A percentile compares a stretch with the other conserved stretches of the same genome.
These are phyloP conservation scores for Heliconius hortense DNA, from an alignment of 2,888 invertebrate genomes.

Conservation along the genomic window DNA sequence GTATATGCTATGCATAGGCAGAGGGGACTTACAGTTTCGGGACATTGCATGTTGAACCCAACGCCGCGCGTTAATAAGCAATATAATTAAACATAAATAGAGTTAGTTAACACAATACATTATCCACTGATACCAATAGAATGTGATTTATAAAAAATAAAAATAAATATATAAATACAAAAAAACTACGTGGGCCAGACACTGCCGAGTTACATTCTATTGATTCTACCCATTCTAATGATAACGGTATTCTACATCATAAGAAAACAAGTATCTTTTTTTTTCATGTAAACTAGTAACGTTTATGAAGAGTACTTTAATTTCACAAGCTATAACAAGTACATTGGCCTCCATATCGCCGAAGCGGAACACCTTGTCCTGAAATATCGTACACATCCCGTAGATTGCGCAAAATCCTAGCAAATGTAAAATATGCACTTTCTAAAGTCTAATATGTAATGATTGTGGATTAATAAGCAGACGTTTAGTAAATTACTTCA, in stretches of 20 bases:
- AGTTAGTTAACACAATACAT: too few species aligned
- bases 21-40: neutral
- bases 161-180: constrained; percentile 4
- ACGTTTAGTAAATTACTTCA: neutral
- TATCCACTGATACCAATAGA: too few species aligned
- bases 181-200: neutral
- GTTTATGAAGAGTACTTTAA: constrained; percentile 1
- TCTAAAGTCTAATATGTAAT: neutral
- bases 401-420: constrained; percentile 20
- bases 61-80: neutral
- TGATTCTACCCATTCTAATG: neutral
- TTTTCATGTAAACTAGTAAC: neutral
- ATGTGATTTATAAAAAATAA: neutral
- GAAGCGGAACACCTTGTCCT: constrained; percentile 24
- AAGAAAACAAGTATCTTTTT: neutral
- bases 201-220: neutral
- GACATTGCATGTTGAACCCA: neutral
- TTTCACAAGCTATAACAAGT: constrained; percentile 21
- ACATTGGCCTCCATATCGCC: constrained; percentile 16
- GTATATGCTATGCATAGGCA: too few species aligned
- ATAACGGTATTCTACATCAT: neutral
- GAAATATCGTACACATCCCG: constrained; percentile 21
- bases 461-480: neutral
- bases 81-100: too few species aligned
- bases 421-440: constrained; percentile 14